A percentile compares a stretch with the other conserved stretches of the same genome.
Evolutionary conservation across 2,797 vertebrate species (phyloP).

Genomic region (Enteromius argenteus): DNA sequence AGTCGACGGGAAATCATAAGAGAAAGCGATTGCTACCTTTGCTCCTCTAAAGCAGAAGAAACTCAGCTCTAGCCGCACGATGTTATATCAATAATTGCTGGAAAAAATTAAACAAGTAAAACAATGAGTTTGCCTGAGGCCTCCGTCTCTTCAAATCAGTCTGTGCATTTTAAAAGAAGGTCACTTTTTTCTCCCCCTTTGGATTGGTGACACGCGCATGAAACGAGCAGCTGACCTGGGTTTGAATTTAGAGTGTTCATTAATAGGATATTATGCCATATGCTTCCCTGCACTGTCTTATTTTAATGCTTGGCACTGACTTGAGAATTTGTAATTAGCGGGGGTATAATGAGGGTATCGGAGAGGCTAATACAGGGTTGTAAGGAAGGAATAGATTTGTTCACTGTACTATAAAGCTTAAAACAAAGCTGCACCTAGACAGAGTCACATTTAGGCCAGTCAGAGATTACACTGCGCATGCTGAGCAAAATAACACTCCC

Average conservation of each 20-base stretch:
- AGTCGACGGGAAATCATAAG: constrained; percentile 58
- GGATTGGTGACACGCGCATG: constrained; percentile 90
- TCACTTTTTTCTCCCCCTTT: constrained; percentile 80
- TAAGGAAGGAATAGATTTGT: constrained; percentile 81
- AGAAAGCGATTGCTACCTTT: constrained; percentile 60
- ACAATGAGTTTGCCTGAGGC: constrained; percentile 80
- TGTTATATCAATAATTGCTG: constrained; percentile 86
- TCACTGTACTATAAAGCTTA: constrained; percentile 74
- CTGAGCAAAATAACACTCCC: constrained; percentile 16
- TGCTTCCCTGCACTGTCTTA: constrained; percentile 94
- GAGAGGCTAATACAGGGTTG: constrained; percentile 89
- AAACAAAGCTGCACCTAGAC: constrained; percentile 60
- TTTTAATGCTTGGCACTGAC: constrained; percentile 95
- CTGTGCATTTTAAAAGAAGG: constrained; percentile 87
- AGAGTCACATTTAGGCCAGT: constrained; percentile 47
- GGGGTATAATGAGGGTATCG: constrained; percentile 97
- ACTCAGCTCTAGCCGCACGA: constrained; percentile 75
- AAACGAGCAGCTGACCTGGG: constrained; percentile 97
- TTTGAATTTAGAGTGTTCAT: constrained; percentile 99
- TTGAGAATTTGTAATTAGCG: constrained; percentile 99
- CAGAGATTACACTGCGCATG: constrained; percentile 19
- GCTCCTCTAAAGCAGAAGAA: constrained; percentile 67
- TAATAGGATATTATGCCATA: constrained; percentile 99
- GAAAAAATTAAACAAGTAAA: constrained; percentile 84
- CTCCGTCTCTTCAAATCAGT: constrained; percentile 76